Evolutionary conservation across 2,888 invertebrate species (phyloP), one percentile per base, ranked within the genome.

Genomic region (Lapara coniferarum): DNA sequence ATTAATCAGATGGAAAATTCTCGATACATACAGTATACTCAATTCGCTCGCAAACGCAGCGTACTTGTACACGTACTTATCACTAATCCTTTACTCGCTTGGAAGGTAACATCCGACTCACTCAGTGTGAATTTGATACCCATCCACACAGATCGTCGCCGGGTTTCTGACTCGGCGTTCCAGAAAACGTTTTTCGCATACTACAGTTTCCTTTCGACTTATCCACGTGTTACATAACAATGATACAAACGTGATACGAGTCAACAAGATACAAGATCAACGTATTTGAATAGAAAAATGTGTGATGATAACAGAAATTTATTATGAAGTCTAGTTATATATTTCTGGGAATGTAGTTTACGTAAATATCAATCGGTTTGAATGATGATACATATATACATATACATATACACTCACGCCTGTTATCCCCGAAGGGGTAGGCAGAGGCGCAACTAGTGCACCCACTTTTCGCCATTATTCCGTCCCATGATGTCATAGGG

Each of bases 191-290:
- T 84, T 84, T 85, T 84, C 83, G 83, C 83, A 84, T 86, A 82
- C 85, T 86, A 85, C 84, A 76, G 5, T 37, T 37, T 37, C 37
- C 37, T 37, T 37, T 5, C 37, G 37, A 37, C 37, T 37, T 8
- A 3, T 25, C 25, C 37, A 83, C 83, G 84, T 86, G 82, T 85
- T 86, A 85, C 84, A 76, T 81, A 81, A 75, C 81, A 82, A 85
- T 84, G 85, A 85, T 83, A 86, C 79, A 81, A 78, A 87, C 84
- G 86, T 85, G 85, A 72, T 70, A 68, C 67, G 85, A 85, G 82
- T 86, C 52, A 37, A 67, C 71, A 78, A 81, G 66, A 69, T 66
- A 70, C 55, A 70, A 75, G 66, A 72, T 76, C 69, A 72, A 71
- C 67, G 69, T 70, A 68, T 70, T 59, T 49, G 19, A 19, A 72